Evolutionary conservation across 2,797 vertebrate genomes (phyloP).

Genomic region (Lindbergichthys nudifrons): DNA sequence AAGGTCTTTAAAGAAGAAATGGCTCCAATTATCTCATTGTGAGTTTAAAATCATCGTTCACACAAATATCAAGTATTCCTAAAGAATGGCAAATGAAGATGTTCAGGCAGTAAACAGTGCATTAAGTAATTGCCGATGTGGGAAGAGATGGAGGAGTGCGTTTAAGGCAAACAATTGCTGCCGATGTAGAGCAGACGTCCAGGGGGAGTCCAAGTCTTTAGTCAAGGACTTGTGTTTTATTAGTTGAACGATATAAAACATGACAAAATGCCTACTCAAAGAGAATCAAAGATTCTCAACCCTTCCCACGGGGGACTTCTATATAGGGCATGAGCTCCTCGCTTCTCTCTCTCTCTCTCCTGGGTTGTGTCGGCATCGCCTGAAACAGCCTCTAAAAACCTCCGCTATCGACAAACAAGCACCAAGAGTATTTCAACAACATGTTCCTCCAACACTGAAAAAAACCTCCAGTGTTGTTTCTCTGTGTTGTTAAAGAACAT

Average conservation of each 20-base stretch:
- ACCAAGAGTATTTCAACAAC: conserved; percentile 23
- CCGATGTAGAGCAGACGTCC: conserved; percentile 78
- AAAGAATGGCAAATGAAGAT: conserved; percentile 34
- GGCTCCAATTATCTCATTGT: neutral
- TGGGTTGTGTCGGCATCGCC: conserved; percentile 26
- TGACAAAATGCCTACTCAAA: conserved; percentile 85
- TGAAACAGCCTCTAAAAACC: conserved; percentile 36
- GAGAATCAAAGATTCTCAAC: conserved; percentile 81
- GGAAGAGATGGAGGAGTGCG: conserved; percentile 53
- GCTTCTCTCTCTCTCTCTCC: conserved; percentile 44
- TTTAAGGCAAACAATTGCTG: conserved; percentile 75
- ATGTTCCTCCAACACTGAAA: neutral
- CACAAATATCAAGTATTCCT: conserved; percentile 30
- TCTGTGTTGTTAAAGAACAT: no score
- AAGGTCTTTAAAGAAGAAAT: conserved; percentile 5
- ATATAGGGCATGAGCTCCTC: conserved; percentile 81
- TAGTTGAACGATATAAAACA: conserved; percentile 87
- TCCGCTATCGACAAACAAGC: conserved; percentile 43
- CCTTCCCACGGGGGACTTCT: conserved; percentile 77
- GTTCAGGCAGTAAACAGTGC: conserved; percentile 59
- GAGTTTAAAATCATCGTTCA: conserved; percentile 19
- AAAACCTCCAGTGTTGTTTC: neutral
- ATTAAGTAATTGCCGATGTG: conserved; percentile 59
- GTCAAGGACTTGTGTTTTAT: conserved; percentile 83
- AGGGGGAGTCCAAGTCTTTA: conserved; percentile 80